Conservation (phyloP, 2,797 vertebrate species). For the Smutsia gigantea region DNA sequence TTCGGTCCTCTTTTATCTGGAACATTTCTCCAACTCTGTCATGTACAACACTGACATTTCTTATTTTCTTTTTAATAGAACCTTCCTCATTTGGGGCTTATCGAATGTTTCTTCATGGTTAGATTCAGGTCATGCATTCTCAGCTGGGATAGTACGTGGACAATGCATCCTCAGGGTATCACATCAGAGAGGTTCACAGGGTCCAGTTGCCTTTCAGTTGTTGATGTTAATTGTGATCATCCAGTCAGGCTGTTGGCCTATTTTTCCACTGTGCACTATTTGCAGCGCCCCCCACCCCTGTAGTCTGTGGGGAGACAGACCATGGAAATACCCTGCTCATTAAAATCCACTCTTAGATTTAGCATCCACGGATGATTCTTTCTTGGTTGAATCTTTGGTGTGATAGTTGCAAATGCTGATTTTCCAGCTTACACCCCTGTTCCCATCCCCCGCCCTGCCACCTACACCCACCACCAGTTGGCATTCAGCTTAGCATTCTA, state of each 20-base stretch:
- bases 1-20: background rate
- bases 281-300: background rate
- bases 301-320: background rate
- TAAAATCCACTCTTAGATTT: background rate
- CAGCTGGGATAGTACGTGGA: background rate
- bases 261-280: background rate
- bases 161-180: background rate
- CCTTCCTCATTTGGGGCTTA: background rate
- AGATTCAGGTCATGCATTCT: background rate
- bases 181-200: background rate
- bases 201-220: background rate
- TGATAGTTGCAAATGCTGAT: background rate
- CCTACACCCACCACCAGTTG: background rate
- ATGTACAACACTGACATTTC: background rate
- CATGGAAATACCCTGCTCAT: background rate
- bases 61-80: background rate
- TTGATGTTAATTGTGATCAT: background rate
- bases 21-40: background rate
- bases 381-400: background rate
- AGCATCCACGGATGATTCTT: background rate
- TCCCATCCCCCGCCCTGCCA: too few species aligned
- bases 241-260: background rate
- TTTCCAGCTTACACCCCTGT: background rate
- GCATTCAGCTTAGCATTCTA: background rate
- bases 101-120: background rate